Conservation (phyloP, 2,888 invertebrate genomes). For the Neelides folsomi region DNA sequence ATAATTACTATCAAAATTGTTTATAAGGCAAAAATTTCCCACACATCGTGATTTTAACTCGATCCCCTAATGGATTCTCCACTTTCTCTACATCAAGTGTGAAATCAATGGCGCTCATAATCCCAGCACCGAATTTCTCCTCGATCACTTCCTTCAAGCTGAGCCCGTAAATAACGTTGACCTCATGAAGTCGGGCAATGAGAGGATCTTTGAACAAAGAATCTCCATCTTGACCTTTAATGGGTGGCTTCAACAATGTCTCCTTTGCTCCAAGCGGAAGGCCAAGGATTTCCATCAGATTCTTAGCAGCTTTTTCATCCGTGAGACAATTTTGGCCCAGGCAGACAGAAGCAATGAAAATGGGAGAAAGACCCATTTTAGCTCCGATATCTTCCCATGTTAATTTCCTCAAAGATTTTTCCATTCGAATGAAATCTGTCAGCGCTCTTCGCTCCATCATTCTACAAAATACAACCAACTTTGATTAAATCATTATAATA, state of each 20-base stretch:
- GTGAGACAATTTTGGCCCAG: slow-evolving; percentile 26
- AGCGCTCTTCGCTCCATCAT: too few species aligned
- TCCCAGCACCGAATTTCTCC: slow-evolving; percentile 30
- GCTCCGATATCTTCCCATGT: slow-evolving; percentile 28
- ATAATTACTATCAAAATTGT: slow-evolving; percentile 21
- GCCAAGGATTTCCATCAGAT: slow-evolving; percentile 12
- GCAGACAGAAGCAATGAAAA: slow-evolving; percentile 23
- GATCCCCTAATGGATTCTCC: slow-evolving; percentile 19
- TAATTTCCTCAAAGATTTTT: slow-evolving; percentile 7
- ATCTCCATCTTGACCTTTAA: slow-evolving; percentile 21
- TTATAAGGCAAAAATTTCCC: slow-evolving; percentile 28
- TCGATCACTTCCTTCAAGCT: slow-evolving; percentile 25
- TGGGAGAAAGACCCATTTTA: slow-evolving; percentile 21
- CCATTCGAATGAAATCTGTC: too few species aligned
- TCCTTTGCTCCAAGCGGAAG: slow-evolving; percentile 4
- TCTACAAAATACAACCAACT: too few species aligned
- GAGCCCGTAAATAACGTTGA: slow-evolving; percentile 21
- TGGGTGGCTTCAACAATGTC: slow-evolving; percentile 16
- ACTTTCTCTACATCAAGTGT: slow-evolving; percentile 23
- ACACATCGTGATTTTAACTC: slow-evolving; percentile 18
- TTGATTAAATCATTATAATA: too few species aligned
- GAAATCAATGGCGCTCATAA: slow-evolving; percentile 30
- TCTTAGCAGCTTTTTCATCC: slow-evolving; percentile 12
- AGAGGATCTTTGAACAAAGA: slow-evolving; percentile 22
- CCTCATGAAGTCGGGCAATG: slow-evolving; percentile 22